A percentile compares a stretch with the other conserved stretches of the same genome.
These are phyloP conservation scores for Dioctria rufipes DNA, from an alignment of 2,888 invertebrate species.

Conservation along the genomic window DNA sequence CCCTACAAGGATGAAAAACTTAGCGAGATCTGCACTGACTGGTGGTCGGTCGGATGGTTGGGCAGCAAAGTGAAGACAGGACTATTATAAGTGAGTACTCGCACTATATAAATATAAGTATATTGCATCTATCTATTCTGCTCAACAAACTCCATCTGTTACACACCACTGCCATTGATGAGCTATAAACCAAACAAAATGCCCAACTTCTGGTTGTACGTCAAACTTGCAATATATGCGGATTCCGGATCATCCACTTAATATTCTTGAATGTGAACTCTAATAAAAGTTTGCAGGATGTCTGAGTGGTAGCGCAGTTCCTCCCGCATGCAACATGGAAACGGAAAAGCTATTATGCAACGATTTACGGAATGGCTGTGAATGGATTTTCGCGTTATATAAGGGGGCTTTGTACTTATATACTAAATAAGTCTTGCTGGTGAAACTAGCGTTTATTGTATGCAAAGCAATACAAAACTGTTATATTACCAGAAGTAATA, in stretches of 20 bases:
- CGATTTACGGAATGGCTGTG: slow-evolving; percentile 2
- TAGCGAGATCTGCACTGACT: not conserved
- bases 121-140: not conserved
- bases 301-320: not conserved
- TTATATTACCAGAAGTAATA: too few relatives aligned
- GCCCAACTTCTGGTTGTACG: slow-evolving; percentile 29
- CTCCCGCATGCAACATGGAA: not conserved
- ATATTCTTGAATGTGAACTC: slow-evolving; percentile 31
- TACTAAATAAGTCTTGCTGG: too few relatives aligned
- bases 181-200: slow-evolving; percentile 45
- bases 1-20: slow-evolving; percentile 6
- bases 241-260: slow-evolving; percentile 37
- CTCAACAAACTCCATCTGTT: slow-evolving; percentile 31
- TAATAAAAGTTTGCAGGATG: slow-evolving; percentile 33
- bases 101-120: not conserved
- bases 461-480: too few relatives aligned
- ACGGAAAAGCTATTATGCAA: slow-evolving; percentile 19
- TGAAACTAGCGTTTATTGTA: too few relatives aligned
- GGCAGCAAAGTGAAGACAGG: not conserved
- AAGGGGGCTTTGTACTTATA: not conserved
- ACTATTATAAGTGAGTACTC: not conserved
- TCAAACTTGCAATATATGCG: slow-evolving; percentile 34
- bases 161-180: slow-evolving; percentile 35
- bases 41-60: slow-evolving; percentile 1
- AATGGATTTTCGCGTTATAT: slow-evolving; percentile 4